Evolutionary conservation across 2,797 vertebrate species (phyloP).

Genomic region (Cossypha heuglini): DNA sequence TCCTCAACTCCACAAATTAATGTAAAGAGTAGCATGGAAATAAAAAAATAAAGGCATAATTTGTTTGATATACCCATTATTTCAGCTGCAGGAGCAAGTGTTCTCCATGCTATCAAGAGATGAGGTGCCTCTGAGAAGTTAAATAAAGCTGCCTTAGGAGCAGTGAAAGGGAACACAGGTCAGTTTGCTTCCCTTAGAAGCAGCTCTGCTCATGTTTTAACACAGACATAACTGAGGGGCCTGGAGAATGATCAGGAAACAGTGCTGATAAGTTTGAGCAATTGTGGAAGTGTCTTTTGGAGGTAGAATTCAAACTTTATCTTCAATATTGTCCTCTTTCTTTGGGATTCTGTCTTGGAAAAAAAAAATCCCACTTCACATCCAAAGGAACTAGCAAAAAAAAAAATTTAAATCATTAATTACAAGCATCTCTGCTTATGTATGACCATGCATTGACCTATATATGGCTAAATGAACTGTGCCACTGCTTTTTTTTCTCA

Average conservation of each 20-base stretch:
- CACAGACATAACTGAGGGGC: not conserved
- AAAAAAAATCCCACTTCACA: not conserved
- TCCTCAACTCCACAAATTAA: not conserved
- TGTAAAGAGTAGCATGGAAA: not conserved
- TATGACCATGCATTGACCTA: not conserved
- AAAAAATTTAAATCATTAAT: not conserved
- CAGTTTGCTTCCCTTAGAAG: not conserved
- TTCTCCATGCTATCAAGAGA: not conserved
- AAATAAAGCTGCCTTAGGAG: not conserved
- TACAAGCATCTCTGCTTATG: not conserved
- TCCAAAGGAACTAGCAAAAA: not conserved
- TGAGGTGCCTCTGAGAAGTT: not conserved
- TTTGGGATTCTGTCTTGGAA: not conserved
- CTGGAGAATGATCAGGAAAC: not conserved
- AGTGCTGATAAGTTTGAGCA: fast-evolving
- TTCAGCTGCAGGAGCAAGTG: not conserved
- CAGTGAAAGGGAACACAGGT: not conserved
- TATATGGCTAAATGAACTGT: not conserved
- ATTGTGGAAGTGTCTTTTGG: not conserved
- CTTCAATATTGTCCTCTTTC: not conserved
- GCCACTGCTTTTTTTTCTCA: not conserved
- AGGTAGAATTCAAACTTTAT: not conserved
- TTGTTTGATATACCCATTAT: not conserved
- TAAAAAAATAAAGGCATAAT: not conserved
- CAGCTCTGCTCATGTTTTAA: not conserved